phyloP scores from a whole-genome alignment of 2,888 invertebrate species.

The Cabera pusaria region DNA sequence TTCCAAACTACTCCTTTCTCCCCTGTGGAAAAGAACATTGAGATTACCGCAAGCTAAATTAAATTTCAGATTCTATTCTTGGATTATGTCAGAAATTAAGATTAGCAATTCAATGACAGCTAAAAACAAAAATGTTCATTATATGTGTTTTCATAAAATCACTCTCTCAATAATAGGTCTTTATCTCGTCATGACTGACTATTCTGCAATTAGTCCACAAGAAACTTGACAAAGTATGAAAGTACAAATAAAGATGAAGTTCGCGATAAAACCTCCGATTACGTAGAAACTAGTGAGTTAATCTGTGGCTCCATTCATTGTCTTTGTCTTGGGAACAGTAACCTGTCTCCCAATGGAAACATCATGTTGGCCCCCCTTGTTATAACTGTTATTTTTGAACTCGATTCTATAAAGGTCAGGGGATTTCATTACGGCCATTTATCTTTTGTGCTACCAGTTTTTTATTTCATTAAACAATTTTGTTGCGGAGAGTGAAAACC shows the following conservation, averaged over 20 bases:
- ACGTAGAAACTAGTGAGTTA: no score
- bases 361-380: slow-evolving; percentile 24
- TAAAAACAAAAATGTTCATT: no score
- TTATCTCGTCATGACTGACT: not conserved
- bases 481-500: no score
- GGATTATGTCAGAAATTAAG: no score
- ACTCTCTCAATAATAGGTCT: not conserved
- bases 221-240: slow-evolving; percentile 17
- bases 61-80: no score
- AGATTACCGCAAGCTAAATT: no score
- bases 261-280: slow-evolving; percentile 39
- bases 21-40: no score
- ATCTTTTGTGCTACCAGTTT: no score
- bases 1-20: no score
- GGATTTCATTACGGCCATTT: slow-evolving; percentile 16
- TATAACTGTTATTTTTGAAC: slow-evolving; percentile 32
- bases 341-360: slow-evolving; percentile 46
- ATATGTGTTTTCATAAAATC: no score
- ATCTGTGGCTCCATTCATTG: slow-evolving; percentile 39
- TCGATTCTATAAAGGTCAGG: slow-evolving; percentile 12
- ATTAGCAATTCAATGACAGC: no score
- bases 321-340: slow-evolving; percentile 49
- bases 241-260: slow-evolving; percentile 14
- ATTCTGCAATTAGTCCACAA: slow-evolving; percentile 4
- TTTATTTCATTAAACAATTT: no score